These are phyloP conservation scores for Spilogale gracilis DNA, from an alignment of 2,113 vertebrate species.

Conservation along the genomic window DNA sequence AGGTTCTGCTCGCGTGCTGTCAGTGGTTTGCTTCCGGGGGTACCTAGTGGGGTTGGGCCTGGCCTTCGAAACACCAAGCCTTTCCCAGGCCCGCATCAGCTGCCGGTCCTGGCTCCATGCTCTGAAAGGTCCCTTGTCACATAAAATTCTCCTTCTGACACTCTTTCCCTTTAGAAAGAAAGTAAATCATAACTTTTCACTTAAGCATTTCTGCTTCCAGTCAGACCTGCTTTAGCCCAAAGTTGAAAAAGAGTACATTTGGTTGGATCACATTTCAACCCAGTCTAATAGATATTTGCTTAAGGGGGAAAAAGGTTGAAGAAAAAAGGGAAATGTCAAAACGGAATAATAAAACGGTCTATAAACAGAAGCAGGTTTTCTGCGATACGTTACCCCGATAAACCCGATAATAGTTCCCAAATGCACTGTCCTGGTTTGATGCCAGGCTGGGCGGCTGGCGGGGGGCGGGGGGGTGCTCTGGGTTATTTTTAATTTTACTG, in stretches of 20 bases:
- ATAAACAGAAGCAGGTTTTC: conserved; percentile 93
- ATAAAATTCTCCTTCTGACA: conserved; percentile 74
- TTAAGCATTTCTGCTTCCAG: conserved; percentile 81
- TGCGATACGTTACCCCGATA: conserved; percentile 89
- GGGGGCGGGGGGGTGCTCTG: conserved; percentile 57
- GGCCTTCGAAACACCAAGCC: background rate
- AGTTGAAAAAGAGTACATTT: conserved; percentile 78
- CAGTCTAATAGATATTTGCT: conserved; percentile 88
- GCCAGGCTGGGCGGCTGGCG: conserved; percentile 84
- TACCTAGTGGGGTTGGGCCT: rapidly evolving
- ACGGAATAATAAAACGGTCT: conserved; percentile 90
- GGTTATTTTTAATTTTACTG: conserved; percentile 91
- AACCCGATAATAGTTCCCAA: conserved; percentile 92
- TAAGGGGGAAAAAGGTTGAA: conserved; percentile 85
- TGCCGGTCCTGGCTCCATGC: conserved; percentile 38
- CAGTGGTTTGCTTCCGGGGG: rapidly evolving
- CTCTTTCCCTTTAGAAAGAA: conserved; percentile 81
- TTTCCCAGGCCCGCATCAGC: conserved; percentile 1
- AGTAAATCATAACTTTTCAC: conserved; percentile 84
- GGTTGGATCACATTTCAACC: conserved; percentile 87
- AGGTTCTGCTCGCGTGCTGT: background rate
- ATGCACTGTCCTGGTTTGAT: conserved; percentile 87
- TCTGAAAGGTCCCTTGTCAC: conserved; percentile 61
- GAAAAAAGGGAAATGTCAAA: conserved; percentile 91
- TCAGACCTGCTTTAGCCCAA: conserved; percentile 84